phyloP scores from a whole-genome alignment of 2,888 invertebrate genomes.

The Noctua pronuba region DNA sequence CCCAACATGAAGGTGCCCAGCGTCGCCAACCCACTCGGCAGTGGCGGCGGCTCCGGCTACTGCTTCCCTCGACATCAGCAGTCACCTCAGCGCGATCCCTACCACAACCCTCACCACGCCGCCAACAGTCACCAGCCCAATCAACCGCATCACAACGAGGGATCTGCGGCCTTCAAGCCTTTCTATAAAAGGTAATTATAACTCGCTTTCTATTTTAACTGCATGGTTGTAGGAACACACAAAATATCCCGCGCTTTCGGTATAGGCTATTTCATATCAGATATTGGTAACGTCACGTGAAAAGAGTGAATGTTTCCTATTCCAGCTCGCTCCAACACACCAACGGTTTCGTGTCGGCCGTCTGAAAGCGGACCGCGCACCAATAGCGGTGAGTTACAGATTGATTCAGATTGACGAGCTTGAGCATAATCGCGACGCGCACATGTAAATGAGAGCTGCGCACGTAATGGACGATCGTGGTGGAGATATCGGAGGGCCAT shows the following conservation, averaged over 20 bases:
- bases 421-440: slow-evolving; percentile 71
- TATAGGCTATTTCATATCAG: slow-evolving; percentile 60
- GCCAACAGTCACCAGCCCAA: slow-evolving; percentile 87
- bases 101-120: slow-evolving; percentile 90
- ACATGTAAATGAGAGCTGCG: slow-evolving; percentile 81
- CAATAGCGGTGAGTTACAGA: slow-evolving; percentile 83
- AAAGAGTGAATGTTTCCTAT: slow-evolving; percentile 85
- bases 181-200: slow-evolving; percentile 96
- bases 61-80: slow-evolving; percentile 89
- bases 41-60: slow-evolving; percentile 91
- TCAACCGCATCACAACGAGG: slow-evolving; percentile 89
- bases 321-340: slow-evolving; percentile 93
- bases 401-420: slow-evolving; percentile 81
- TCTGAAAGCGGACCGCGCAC: slow-evolving; percentile 90
- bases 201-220: slow-evolving; percentile 5
- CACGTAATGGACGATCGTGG: slow-evolving; percentile 85
- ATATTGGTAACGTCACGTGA: slow-evolving; percentile 78
- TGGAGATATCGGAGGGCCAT: slow-evolving; percentile 84
- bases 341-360: slow-evolving; percentile 94
- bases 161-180: slow-evolving; percentile 95
- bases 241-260: slow-evolving; percentile 42
- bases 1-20: slow-evolving; percentile 97
- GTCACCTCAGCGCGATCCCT: slow-evolving; percentile 89
- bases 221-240: slow-evolving; percentile 34
- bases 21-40: slow-evolving; percentile 93